These are phyloP conservation scores for Danio albolineatus DNA, from an alignment of 2,797 vertebrate genomes.

Conservation along the genomic window DNA sequence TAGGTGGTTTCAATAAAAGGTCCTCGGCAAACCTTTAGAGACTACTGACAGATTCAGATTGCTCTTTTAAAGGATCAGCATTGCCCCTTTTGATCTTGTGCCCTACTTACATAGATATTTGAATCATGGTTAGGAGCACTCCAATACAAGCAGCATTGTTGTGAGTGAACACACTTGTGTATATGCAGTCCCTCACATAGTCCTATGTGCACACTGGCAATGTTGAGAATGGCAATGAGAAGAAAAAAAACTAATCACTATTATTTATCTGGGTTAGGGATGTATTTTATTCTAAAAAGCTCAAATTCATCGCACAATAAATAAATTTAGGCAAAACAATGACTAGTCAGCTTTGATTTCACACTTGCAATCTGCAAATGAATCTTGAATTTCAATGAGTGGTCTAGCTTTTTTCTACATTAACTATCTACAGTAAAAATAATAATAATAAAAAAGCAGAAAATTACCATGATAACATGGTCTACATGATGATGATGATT, in stretches of 20 bases:
- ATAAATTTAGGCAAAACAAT: no score
- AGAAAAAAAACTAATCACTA: background rate
- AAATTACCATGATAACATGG: background rate
- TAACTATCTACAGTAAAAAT: no score
- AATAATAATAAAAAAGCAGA: no score
- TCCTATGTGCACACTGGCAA: background rate
- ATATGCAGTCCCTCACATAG: background rate
- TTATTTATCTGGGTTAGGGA: background rate
- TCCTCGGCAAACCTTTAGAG: slow-evolving; percentile 26
- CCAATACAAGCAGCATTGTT: slow-evolving; percentile 2
- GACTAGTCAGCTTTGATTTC: background rate
- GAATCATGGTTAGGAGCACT: slow-evolving; percentile 26
- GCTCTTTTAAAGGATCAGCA: slow-evolving; percentile 16
- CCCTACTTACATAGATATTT: slow-evolving; percentile 26
- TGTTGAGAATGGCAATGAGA: background rate
- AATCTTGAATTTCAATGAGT: no score
- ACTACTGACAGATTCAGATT: slow-evolving; percentile 30
- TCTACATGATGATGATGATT: slow-evolving; percentile 13
- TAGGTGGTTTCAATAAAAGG: slow-evolving; percentile 45
- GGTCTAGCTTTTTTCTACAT: no score
- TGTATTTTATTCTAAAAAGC: background rate
- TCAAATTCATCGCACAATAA: background rate
- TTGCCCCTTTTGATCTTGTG: slow-evolving; percentile 30
- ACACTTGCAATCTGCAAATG: no score
- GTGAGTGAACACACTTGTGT: slow-evolving; percentile 12